Evolutionary conservation across 2,888 invertebrate genomes (phyloP), one percentile per base, ranked within the genome.

Genomic region (Andrena marginata): DNA sequence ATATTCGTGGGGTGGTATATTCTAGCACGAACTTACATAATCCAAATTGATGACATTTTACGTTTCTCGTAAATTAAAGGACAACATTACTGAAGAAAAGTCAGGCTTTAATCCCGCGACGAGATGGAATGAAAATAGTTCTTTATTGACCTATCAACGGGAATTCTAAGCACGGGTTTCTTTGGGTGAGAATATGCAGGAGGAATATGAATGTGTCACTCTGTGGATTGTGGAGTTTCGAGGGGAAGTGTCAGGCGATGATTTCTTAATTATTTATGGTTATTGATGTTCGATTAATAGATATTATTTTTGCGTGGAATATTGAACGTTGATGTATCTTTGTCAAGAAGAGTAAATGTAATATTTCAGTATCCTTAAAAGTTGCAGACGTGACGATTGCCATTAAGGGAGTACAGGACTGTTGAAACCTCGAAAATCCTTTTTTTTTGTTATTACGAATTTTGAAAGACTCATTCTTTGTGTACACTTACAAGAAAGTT

Each of bases 41-140:
- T 72, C 48, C 56, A n/a, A 68, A 67, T 68, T 42, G 69, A 79
- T 62, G 68, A 72, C 64, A 69, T 48, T 79, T 73, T 69, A 73
- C 69, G 48, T 59, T 60, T 33, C 68, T 68, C 79, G 48, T 64
- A 64, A 79, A 82, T 79, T 73, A 82, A 76, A 79, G 56, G 56
- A 77, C 71, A 79, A 85, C 76, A 63, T 51, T 3, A 13, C 51
- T n/a, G 13, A 33, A 51, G 83, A 64, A 75, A 71, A 73, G 77
- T 82, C 85, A 62, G 59, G n/a, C 56, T 77, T 70, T 83, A 74
- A 85, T 85, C 71, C 56, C 8, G 59, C 26, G 33, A 7, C 70
- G 56, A 68, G 74, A 85, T 85, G 79, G 51, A 85, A 85, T 35
- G 83, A 85, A 85, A 85, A 85, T 83, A 85, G 71, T 77, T 74